Percentiles rank a stretch among this genome's conserved stretches.
Conservation (phyloP, 2,797 vertebrate species). For the Gambusia yucatana region DNA sequence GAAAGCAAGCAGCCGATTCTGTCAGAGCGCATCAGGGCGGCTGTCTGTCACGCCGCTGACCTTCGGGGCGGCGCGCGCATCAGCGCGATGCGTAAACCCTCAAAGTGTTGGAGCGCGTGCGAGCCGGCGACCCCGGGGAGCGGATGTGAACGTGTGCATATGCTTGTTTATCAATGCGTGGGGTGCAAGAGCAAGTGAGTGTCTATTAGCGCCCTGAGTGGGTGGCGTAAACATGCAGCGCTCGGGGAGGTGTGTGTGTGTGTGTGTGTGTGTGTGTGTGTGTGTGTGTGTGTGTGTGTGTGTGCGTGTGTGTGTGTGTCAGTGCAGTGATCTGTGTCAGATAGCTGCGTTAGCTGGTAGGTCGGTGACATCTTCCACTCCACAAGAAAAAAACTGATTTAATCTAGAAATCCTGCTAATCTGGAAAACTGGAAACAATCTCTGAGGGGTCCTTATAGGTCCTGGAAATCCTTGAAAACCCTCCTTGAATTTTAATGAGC, state of each 20-base stretch:
- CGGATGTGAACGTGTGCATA: conserved; percentile 68
- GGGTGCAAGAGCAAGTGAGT: conserved; percentile 73
- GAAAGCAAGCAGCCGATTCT: conserved; percentile 83
- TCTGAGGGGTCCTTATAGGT: background rate
- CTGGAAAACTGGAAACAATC: background rate
- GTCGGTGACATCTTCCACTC: conserved; percentile 21
- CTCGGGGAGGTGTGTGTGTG: conserved; percentile 48
- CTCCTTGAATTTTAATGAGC: too few relatives aligned
- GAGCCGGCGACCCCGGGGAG: conserved; percentile 76
- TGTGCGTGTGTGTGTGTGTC: conserved; percentile 40
- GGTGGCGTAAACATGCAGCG: conserved; percentile 69
- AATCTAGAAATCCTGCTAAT: conserved; percentile 22
- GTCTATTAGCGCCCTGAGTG: conserved; percentile 70
- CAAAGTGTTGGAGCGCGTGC: conserved; percentile 66
- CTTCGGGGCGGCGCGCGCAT: conserved; percentile 70
- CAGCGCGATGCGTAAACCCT: conserved; percentile 47
- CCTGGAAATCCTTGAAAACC: too few relatives aligned
- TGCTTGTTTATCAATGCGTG: conserved; percentile 72
- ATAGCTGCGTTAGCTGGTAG: conserved; percentile 63
- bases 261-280: conserved; percentile 15
- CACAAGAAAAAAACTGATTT: conserved; percentile 23
- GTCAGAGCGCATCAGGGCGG: conserved; percentile 78
- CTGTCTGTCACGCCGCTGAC: conserved; percentile 80
- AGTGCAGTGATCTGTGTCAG: conserved; percentile 68
- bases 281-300: conserved; percentile 30